Evolutionary conservation across 2,888 invertebrate genomes (phyloP).

Genomic region (Brachyptera putata): DNA sequence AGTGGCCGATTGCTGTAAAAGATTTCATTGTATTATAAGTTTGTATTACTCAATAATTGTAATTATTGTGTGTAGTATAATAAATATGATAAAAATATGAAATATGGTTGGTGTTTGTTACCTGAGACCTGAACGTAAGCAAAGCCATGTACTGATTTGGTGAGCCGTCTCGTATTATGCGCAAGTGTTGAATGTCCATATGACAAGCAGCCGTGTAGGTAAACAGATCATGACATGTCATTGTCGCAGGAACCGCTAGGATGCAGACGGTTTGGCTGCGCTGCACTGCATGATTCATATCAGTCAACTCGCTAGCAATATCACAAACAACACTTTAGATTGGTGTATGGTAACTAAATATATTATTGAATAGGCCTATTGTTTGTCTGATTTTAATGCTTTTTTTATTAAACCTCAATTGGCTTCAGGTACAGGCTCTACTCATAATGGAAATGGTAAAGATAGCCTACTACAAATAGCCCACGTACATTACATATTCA

Average conservation of each 20-base stretch:
- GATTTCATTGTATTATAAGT: neutral
- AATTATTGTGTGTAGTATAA: too few relatives aligned
- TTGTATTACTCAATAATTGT: too few relatives aligned
- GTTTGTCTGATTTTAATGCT: too few relatives aligned
- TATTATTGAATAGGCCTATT: too few relatives aligned
- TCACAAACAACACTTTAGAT: constrained; percentile 33
- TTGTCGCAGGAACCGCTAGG: constrained; percentile 81
- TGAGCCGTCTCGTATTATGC: constrained; percentile 82
- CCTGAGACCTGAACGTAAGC: constrained; percentile 63
- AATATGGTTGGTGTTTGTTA: too few relatives aligned
- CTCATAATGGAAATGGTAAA: too few relatives aligned
- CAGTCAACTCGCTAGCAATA: constrained; percentile 65
- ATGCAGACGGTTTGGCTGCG: constrained; percentile 82
- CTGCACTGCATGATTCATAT: constrained; percentile 60
- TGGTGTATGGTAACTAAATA: too few relatives aligned
- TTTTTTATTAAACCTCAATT: too few relatives aligned
- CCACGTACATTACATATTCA: too few relatives aligned
- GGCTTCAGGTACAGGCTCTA: too few relatives aligned
- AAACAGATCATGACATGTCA: constrained; percentile 89
- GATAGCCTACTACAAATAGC: too few relatives aligned
- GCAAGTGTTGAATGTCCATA: constrained; percentile 81
- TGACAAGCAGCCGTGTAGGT: constrained; percentile 93
- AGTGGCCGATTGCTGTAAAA: constrained; percentile 67
- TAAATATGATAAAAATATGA: too few relatives aligned
- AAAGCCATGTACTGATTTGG: constrained; percentile 98